phyloP scores from a whole-genome alignment of 1,140 invertebrate species.

The Plutomurus gul region DNA sequence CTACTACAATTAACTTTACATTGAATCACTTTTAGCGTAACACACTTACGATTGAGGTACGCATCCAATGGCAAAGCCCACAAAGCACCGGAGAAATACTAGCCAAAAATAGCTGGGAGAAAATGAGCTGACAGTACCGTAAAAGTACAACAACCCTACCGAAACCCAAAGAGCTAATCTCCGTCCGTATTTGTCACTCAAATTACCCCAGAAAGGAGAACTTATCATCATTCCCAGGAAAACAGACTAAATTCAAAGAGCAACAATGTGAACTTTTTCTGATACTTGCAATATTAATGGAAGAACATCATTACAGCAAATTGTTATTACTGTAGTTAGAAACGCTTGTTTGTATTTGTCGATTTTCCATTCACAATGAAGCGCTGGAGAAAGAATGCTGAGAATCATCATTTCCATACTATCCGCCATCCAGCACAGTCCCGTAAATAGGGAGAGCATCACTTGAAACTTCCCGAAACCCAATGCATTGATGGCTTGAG shows the following conservation, averaged over 20 bases:
- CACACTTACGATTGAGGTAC: slow-evolving; percentile 96
- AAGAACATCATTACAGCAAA: no score
- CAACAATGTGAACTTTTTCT: neutral
- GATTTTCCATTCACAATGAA: slow-evolving; percentile 93
- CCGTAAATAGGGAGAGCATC: slow-evolving; percentile 82
- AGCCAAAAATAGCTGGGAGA: slow-evolving; percentile 91
- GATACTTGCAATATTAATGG: neutral
- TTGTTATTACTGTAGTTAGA: slow-evolving; percentile 69
- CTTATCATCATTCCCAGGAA: slow-evolving; percentile 97
- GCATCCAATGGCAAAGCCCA: slow-evolving; percentile 95
- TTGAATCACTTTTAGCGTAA: slow-evolving; percentile 57
- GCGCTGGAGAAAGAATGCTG: slow-evolving; percentile 86
- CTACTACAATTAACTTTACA: neutral
- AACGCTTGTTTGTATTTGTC: slow-evolving; percentile 76
- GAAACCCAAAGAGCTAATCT: slow-evolving; percentile 86
- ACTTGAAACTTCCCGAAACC: slow-evolving; percentile 97
- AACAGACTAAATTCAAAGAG: slow-evolving; percentile 73
- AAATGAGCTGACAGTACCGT: slow-evolving; percentile 86
- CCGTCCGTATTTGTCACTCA: slow-evolving; percentile 91
- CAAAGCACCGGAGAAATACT: slow-evolving; percentile 82
- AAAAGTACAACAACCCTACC: slow-evolving; percentile 85
- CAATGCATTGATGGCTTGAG: slow-evolving; percentile 91
- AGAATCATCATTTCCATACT: slow-evolving; percentile 99
- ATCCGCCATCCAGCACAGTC: slow-evolving; percentile 94
- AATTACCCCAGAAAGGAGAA: slow-evolving; percentile 92